Evolutionary conservation across 2,113 vertebrate genomes (phyloP).

Genomic region (Glaucomys volans): DNA sequence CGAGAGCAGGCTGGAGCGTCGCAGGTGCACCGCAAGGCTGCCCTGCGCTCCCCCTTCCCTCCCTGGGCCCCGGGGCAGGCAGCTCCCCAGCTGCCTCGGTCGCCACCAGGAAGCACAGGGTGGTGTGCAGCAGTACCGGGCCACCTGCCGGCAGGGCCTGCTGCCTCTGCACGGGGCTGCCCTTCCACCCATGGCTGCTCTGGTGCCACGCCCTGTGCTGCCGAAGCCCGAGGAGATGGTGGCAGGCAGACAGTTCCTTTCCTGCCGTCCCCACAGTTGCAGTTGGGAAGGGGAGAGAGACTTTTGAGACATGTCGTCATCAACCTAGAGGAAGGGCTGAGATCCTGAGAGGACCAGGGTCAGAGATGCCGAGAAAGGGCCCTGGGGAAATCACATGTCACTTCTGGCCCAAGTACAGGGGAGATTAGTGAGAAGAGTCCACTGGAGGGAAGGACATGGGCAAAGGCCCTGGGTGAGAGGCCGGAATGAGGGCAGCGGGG

Average conservation of each 20-base stretch:
- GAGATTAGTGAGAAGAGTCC: background rate
- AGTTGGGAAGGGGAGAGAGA: background rate
- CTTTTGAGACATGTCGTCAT: accelerated
- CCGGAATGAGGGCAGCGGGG: too few relatives aligned
- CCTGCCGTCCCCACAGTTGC: background rate
- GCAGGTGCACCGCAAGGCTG: background rate
- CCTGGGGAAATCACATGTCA: background rate
- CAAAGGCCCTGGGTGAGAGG: background rate
- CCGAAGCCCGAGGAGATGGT: background rate
- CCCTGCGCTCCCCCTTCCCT: accelerated
- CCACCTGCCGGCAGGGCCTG: too few relatives aligned
- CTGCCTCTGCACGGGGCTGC: accelerated
- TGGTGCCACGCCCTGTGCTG: background rate
- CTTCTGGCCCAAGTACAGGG: background rate
- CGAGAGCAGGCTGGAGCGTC: background rate
- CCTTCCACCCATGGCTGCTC: accelerated
- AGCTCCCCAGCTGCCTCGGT: background rate
- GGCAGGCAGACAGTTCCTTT: accelerated
- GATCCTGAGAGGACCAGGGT: background rate
- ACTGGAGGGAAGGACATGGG: background rate
- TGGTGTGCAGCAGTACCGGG: too few relatives aligned
- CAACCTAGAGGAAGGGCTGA: background rate
- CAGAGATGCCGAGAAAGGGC: background rate
- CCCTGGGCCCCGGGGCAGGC: accelerated
- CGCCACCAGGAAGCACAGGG: background rate